phyloP scores from a whole-genome alignment of 2,113 vertebrate species.

The Egretta garzetta region DNA sequence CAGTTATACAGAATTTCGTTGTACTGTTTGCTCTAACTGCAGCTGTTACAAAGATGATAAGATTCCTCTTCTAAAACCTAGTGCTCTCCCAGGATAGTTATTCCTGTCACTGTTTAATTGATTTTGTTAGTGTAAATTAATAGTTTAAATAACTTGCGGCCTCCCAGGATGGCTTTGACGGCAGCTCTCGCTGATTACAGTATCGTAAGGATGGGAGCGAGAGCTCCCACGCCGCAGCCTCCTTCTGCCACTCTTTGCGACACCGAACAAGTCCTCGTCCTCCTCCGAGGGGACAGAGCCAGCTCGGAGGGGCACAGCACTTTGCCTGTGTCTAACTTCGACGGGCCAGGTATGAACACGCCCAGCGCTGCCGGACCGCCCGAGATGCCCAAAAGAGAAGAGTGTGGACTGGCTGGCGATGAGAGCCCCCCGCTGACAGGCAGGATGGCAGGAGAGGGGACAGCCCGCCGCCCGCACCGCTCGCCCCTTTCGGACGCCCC shows the following conservation, averaged over 20 bases:
- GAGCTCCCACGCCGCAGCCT: neutral
- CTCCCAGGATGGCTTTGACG: conserved; percentile 3
- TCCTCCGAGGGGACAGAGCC: neutral
- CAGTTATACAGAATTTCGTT: neutral
- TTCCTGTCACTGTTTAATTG: conserved; percentile 38
- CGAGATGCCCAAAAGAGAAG: neutral
- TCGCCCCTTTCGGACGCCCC: neutral
- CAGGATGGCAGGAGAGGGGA: neutral
- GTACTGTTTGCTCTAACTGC: neutral
- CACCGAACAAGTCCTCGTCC: neutral
- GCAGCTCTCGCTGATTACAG: neutral
- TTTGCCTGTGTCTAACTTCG: neutral
- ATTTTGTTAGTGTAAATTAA: conserved; percentile 32
- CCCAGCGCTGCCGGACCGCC: neutral
- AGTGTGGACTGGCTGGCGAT: rapidly evolving
- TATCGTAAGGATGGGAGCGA: neutral
- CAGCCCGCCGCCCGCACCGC: rapidly evolving
- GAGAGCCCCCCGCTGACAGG: rapidly evolving
- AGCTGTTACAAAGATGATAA: neutral
- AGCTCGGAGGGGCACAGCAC: neutral
- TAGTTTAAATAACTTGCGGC: conserved; percentile 18
- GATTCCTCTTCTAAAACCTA: neutral
- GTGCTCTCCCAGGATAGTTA: conserved; percentile 3
- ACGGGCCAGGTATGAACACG: rapidly evolving
- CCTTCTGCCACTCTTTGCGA: neutral